phyloP scores from a whole-genome alignment of 2,888 invertebrate genomes.

The Drosophila histrio region DNA sequence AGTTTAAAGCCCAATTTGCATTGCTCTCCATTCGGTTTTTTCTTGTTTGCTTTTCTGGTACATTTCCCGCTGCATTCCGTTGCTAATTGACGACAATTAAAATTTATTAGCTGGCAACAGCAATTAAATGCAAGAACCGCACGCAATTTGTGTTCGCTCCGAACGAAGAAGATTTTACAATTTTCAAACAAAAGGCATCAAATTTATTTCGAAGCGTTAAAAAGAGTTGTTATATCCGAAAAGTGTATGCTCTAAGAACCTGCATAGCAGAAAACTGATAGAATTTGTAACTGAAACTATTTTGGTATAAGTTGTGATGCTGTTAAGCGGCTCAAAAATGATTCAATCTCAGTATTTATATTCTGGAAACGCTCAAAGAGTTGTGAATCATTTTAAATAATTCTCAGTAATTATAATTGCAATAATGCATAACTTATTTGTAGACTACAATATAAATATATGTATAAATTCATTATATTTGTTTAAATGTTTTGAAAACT shows the following conservation, averaged over 20 bases:
- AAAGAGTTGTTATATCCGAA: not conserved
- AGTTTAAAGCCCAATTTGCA: conserved; percentile 50
- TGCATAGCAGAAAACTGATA: not conserved
- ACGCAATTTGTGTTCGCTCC: conserved; percentile 36
- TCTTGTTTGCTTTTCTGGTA: conserved; percentile 7
- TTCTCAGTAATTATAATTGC: too few species aligned
- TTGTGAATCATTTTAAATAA: too few species aligned
- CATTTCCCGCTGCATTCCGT: conserved; percentile 70
- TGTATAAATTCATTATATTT: too few species aligned
- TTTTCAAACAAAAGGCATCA: conserved; percentile 11
- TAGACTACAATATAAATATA: too few species aligned
- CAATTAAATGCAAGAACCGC: conserved; percentile 71
- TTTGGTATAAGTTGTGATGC: too few species aligned
- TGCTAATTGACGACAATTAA: conserved; percentile 78
- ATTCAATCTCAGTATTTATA: too few species aligned
- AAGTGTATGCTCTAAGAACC: not conserved
- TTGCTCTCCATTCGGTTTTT: conserved; percentile 19
- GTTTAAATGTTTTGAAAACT: too few species aligned
- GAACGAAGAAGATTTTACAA: conserved; percentile 32
- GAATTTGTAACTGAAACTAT: not conserved
- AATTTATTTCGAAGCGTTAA: not conserved
- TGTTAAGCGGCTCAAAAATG: too few species aligned
- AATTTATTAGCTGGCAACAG: conserved; percentile 79
- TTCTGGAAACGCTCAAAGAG: too few species aligned
- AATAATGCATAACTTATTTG: too few species aligned